Evolutionary conservation across 92 coral and sea anemone species (phyloP).

Genomic region (Bergia sp.): DNA sequence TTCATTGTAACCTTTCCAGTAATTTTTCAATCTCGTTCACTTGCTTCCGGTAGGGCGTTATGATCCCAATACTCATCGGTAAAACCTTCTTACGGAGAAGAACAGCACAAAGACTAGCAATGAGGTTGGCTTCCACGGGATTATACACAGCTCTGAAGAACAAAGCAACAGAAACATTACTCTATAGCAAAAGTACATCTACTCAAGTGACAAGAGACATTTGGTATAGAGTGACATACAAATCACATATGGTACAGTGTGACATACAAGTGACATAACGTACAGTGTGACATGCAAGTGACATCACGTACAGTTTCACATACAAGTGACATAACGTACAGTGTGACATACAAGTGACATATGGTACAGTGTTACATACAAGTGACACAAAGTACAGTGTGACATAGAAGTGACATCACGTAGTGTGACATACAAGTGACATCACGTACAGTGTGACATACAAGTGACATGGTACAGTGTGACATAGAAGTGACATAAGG

Average conservation of each 20-base stretch:
- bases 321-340: too few relatives aligned
- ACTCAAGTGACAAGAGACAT: not conserved
- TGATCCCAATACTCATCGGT: constrained; percentile 72
- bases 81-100: constrained; percentile 35
- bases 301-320: too few relatives aligned
- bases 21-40: constrained; percentile 48
- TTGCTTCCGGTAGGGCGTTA: constrained; percentile 90
- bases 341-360: constrained; percentile 33
- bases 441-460: too few relatives aligned
- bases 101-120: constrained; percentile 49
- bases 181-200: not conserved
- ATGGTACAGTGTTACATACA: too few relatives aligned
- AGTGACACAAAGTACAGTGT: too few relatives aligned
- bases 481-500: too few relatives aligned
- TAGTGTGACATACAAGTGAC: too few relatives aligned
- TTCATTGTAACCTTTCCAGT: constrained; percentile 55
- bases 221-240: constrained; percentile 45
- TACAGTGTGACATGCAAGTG: not conserved
- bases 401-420: not conserved
- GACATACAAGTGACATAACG: constrained; percentile 34
- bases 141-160: constrained; percentile 64
- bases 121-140: constrained; percentile 58
- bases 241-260: too few relatives aligned
- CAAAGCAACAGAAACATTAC: not conserved
- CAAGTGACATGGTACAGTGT: not conserved